Evolutionary conservation across 1,140 invertebrate species (phyloP).

Genomic region (Battus philenor): DNA sequence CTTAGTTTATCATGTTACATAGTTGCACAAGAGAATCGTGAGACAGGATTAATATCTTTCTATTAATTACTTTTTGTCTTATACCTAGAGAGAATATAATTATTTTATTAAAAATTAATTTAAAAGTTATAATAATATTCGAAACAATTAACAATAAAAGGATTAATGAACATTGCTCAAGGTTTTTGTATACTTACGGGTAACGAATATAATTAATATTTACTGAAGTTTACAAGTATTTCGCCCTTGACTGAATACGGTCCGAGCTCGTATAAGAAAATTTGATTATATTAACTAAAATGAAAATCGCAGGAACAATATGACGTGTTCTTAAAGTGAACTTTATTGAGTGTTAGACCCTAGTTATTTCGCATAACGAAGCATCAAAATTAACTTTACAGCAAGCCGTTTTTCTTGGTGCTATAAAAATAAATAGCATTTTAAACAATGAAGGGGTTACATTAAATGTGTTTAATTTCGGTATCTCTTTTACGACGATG

Average conservation of each 20-base stretch:
- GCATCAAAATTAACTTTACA: constrained; percentile 7
- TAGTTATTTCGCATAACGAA: background rate
- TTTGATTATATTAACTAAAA: background rate
- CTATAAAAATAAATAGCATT: constrained; percentile 14
- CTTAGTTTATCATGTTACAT: no score
- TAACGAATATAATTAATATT: background rate
- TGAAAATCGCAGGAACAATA: background rate
- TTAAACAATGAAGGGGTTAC: constrained; percentile 17
- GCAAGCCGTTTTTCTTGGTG: background rate
- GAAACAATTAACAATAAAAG: constrained; percentile 5
- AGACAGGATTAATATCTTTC: no score
- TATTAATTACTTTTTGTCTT: no score
- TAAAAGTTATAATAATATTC: no score
- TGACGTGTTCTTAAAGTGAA: background rate
- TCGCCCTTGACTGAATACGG: background rate
- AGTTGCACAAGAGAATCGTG: no score
- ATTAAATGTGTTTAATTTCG: constrained; percentile 16
- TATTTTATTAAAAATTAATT: no score
- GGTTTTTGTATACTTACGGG: background rate
- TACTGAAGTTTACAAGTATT: background rate
- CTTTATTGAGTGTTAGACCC: no score
- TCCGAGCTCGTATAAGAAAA: background rate
- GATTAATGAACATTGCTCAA: background rate
- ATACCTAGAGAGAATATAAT: no score
- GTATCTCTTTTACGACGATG: constrained; percentile 7